These are phyloP conservation scores for Myodes glareolus DNA, from an alignment of 2,113 vertebrate genomes.

Conservation along the genomic window DNA sequence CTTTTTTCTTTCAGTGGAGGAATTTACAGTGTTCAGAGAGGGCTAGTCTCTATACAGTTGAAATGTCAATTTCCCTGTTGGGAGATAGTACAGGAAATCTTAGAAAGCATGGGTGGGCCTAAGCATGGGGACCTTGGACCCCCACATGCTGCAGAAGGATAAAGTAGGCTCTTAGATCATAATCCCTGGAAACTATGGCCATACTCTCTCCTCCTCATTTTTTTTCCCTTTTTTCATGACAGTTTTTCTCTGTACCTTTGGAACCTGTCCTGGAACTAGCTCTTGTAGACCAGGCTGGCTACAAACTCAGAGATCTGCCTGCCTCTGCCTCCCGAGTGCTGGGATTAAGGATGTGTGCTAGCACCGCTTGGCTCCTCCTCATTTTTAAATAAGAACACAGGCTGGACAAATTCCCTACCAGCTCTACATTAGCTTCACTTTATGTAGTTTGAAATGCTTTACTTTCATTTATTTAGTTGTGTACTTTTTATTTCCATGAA, in stretches of 20 bases:
- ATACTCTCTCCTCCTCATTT: not conserved
- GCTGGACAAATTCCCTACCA: not conserved
- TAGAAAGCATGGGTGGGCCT: too few species aligned
- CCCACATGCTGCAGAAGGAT: not conserved
- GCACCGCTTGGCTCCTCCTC: rapidly evolving
- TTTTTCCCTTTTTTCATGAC: too few species aligned
- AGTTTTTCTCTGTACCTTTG: too few species aligned
- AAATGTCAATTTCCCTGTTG: not conserved
- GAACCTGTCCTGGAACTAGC: too few species aligned
- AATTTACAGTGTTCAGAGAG: not conserved
- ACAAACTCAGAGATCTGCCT: too few species aligned
- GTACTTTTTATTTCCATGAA: constrained; percentile 10
- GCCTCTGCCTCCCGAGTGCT: too few species aligned
- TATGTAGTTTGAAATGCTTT: not conserved
- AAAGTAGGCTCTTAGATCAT: not conserved
- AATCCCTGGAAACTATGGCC: not conserved
- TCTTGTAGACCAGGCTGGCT: too few species aligned
- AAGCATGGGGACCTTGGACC: not conserved
- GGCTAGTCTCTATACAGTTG: not conserved
- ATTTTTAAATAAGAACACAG: not conserved
- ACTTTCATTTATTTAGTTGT: constrained; percentile 2
- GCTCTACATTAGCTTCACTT: not conserved
- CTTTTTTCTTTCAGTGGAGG: not conserved
- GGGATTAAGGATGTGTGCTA: too few species aligned
- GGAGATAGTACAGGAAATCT: not conserved